These are phyloP conservation scores for Sebastes fasciatus DNA, from an alignment of 2,113 vertebrate genomes.

Conservation along the genomic window DNA sequence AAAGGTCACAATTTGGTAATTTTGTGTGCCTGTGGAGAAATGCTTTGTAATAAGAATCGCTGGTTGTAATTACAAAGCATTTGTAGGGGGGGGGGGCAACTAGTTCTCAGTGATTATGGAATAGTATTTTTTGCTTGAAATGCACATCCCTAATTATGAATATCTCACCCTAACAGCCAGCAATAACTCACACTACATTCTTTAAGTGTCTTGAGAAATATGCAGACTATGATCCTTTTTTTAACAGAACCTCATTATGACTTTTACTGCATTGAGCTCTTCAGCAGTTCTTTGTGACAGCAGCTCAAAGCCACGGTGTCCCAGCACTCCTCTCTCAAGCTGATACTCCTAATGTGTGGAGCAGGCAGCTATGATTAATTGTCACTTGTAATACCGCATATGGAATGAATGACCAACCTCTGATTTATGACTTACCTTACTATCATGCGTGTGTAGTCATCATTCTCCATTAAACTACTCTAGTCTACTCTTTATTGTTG, in stretches of 20 bases:
- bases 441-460: slow-evolving; percentile 4
- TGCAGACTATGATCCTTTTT: slow-evolving; percentile 19
- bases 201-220: slow-evolving; percentile 18
- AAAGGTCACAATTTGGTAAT: neutral
- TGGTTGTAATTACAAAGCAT: no score
- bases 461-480: slow-evolving; percentile 40
- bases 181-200: neutral
- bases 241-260: slow-evolving; percentile 8
- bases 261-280: slow-evolving; percentile 1
- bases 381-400: slow-evolving; percentile 23
- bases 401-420: slow-evolving; percentile 33
- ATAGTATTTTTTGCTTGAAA: no score
- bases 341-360: slow-evolving; percentile 26
- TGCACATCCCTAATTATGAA: neutral
- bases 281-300: slow-evolving; percentile 38
- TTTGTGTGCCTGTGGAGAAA: neutral
- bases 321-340: neutral
- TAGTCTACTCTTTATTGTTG: slow-evolving; percentile 13
- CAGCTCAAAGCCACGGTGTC: slow-evolving; percentile 21
- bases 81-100: no score
- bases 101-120: no score
- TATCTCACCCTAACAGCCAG: neutral
- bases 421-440: slow-evolving; percentile 29
- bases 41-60: no score
- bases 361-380: slow-evolving; percentile 44